Evolutionary conservation across 1,140 invertebrate genomes (phyloP).

Genomic region (Leptopilina clavipes): DNA sequence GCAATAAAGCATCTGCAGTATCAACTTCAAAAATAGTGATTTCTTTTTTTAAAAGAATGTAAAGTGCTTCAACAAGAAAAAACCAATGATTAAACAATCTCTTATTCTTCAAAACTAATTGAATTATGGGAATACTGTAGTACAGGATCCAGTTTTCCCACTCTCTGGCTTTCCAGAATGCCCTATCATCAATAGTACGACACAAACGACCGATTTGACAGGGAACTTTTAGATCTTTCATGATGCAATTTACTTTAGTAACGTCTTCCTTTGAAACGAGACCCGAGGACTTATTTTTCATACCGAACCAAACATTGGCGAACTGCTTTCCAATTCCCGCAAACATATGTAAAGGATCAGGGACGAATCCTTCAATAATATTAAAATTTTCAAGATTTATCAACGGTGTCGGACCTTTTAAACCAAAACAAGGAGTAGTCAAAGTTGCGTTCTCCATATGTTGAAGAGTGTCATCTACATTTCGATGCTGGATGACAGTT

Average conservation of each 20-base stretch:
- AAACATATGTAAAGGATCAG: conserved; percentile 36
- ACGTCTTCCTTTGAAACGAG: neutral
- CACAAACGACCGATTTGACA: conserved; percentile 40
- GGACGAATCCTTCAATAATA: conserved; percentile 41
- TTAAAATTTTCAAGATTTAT: conserved; percentile 44
- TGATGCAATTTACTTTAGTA: neutral
- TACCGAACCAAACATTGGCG: conserved; percentile 33
- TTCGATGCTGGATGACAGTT: neutral
- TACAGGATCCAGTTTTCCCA: too few species aligned
- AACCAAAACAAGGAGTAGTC: conserved; percentile 33
- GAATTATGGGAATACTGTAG: conserved; percentile 41
- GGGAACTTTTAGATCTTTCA: conserved; percentile 40
- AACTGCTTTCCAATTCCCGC: conserved; percentile 39
- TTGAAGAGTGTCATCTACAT: conserved; percentile 20
- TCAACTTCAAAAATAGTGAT: neutral
- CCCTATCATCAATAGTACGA: conserved; percentile 36
- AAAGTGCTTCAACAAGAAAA: conserved; percentile 27
- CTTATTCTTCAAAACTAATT: neutral
- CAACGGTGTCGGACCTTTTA: conserved; percentile 37
- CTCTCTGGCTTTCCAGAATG: conserved; percentile 38
- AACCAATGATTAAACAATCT: conserved; percentile 39
- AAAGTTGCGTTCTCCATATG: too few species aligned
- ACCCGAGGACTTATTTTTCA: neutral
- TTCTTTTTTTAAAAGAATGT: conserved; percentile 18
- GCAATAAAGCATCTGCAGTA: neutral